Conservation (phyloP, 2,888 invertebrate species). For the Lottia gigantea region DNA sequence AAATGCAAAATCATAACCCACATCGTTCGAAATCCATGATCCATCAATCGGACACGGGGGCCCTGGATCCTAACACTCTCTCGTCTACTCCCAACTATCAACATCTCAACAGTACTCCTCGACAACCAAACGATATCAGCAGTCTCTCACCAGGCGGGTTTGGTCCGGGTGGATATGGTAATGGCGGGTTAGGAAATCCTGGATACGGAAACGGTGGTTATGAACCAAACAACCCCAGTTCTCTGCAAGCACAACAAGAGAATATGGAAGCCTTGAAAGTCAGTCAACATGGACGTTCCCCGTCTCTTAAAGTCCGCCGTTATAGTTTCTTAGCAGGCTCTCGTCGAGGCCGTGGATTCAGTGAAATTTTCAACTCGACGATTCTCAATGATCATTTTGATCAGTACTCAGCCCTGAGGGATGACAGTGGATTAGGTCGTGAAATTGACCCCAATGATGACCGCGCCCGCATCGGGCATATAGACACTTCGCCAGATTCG, state of each 20-base stretch:
- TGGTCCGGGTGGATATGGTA: background rate
- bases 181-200: constrained; percentile 3
- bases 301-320: constrained; percentile 59
- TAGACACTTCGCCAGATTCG: constrained; percentile 62
- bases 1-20: constrained; percentile 57
- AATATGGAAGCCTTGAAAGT: constrained; percentile 25
- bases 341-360: constrained; percentile 57
- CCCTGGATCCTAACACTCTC: constrained; percentile 27
- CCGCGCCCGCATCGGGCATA: constrained; percentile 30
- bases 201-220: background rate
- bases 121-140: constrained; percentile 30
- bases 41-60: constrained; percentile 33
- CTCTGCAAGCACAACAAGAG: constrained; percentile 14
- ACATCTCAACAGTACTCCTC: background rate
- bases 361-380: constrained; percentile 63
- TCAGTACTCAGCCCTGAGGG: constrained; percentile 61
- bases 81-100: constrained; percentile 10
- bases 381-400: constrained; percentile 67
- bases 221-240: background rate
- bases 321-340: constrained; percentile 63
- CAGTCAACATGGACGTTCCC: constrained; percentile 50
- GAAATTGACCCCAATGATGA: constrained; percentile 43
- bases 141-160: constrained; percentile 35
- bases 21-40: constrained; percentile 56
- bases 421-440: constrained; percentile 59